Evolutionary conservation across 2,888 invertebrate genomes (phyloP).

Genomic region (Teleogryllus oceanicus): DNA sequence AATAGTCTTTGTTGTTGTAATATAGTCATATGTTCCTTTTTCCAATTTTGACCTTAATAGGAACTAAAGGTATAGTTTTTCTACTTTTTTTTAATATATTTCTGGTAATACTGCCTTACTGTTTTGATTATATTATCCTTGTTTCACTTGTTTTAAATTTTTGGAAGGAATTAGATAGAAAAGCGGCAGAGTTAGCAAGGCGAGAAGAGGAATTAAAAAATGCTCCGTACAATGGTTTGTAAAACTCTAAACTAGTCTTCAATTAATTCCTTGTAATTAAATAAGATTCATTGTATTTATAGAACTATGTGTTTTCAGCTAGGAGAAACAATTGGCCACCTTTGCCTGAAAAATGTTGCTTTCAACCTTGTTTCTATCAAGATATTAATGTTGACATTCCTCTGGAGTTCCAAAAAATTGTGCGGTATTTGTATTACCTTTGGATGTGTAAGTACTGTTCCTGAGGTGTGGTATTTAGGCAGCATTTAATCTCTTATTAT

Average conservation of each 20-base stretch:
- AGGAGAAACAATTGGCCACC: slow-evolving; percentile 98
- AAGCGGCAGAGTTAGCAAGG: slow-evolving; percentile 82
- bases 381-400: slow-evolving; percentile 99
- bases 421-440: slow-evolving; percentile 88
- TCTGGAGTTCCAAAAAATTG: slow-evolving; percentile 93
- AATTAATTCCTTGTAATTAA: neutral
- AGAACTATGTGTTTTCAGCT: slow-evolving; percentile 44
- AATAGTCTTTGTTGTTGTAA: neutral
- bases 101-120: neutral
- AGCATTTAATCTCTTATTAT: neutral
- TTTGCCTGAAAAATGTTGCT: slow-evolving; percentile 83
- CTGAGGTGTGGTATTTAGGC: slow-evolving; percentile 28
- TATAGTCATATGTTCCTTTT: neutral
- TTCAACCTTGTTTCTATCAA: slow-evolving; percentile 99
- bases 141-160: neutral
- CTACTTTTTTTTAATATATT: slow-evolving; percentile 12
- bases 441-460: slow-evolving; percentile 85
- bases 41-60: neutral
- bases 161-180: slow-evolving; percentile 80
- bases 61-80: slow-evolving; percentile 34
- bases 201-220: slow-evolving; percentile 80
- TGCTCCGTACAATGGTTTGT: slow-evolving; percentile 49
- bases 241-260: neutral
- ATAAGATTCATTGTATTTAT: neutral
- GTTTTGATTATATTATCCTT: too few species aligned